phyloP scores from a whole-genome alignment of 2,888 invertebrate genomes.

The Tenthredo livida region DNA sequence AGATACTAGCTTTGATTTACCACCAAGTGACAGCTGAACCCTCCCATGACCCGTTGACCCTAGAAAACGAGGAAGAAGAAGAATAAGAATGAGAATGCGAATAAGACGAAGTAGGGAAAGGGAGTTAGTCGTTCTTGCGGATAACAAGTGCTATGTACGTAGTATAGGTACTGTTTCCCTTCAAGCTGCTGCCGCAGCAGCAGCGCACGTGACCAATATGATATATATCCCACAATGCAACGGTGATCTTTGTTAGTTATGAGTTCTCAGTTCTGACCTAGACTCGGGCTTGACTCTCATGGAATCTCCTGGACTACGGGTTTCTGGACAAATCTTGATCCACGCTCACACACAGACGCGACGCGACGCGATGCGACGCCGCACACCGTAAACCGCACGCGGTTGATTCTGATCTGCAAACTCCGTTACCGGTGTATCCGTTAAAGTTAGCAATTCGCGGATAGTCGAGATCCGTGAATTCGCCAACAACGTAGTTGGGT shows the following conservation, averaged over 20 bases:
- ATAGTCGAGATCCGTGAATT: background rate
- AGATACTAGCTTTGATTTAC: conserved; percentile 14
- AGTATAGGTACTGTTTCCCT: background rate
- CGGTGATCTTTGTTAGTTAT: conserved; percentile 32
- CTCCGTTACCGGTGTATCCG: background rate
- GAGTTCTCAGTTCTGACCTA: conserved; percentile 14
- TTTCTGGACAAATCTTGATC: conserved; percentile 44
- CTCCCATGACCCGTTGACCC: conserved; percentile 19
- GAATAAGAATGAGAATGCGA: background rate
- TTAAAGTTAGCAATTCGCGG: background rate
- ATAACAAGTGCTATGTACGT: conserved; percentile 23
- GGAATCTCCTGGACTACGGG: conserved; percentile 14
- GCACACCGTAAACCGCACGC: background rate
- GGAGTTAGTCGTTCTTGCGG: conserved; percentile 18
- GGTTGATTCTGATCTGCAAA: conserved; percentile 23
- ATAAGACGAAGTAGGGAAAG: background rate
- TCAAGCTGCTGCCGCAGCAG: background rate
- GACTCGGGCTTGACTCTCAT: conserved; percentile 20
- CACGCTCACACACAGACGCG: conserved; percentile 17
- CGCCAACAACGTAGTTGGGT: background rate
- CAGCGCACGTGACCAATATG: conserved; percentile 20
- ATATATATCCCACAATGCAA: conserved; percentile 21
- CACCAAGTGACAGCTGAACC: conserved; percentile 42
- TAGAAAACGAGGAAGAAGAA: background rate
- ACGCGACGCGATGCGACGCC: background rate